A percentile compares a stretch with the other conserved stretches of the same genome.
These are phyloP conservation scores for Leuctra nigra DNA, from an alignment of 2,888 invertebrate species.

Conservation along the genomic window DNA sequence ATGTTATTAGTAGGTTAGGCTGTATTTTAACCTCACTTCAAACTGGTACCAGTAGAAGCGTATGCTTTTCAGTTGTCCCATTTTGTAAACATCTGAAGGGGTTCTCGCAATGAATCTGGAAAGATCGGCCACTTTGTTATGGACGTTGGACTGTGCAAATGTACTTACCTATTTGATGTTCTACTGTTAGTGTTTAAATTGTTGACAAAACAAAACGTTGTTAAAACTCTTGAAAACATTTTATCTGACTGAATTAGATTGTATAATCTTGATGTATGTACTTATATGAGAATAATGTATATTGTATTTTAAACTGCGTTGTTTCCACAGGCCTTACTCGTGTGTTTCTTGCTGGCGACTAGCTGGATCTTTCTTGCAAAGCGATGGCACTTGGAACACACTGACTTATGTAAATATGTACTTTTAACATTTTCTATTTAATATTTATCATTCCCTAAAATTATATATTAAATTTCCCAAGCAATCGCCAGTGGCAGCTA, in stretches of 20 bases:
- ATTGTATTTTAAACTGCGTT: conserved; percentile 17
- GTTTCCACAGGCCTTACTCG: conserved; percentile 25
- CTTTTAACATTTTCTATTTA: background rate
- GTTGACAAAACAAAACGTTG: conserved; percentile 14
- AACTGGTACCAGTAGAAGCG: too few species aligned
- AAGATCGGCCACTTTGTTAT: too few species aligned
- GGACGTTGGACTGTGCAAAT: too few species aligned
- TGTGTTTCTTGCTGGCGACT: background rate
- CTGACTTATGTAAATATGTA: background rate
- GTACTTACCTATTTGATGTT: too few species aligned
- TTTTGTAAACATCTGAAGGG: too few species aligned
- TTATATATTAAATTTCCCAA: too few species aligned
- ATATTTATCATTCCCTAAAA: conserved; percentile 1
- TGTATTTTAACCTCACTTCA: too few species aligned
- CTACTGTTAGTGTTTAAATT: conserved; percentile 14
- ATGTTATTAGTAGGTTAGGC: too few species aligned
- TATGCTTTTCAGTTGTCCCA: too few species aligned
- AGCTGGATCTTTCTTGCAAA: background rate
- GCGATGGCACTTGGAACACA: background rate
- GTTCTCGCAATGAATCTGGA: too few species aligned
- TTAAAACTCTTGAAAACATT: conserved; percentile 24
- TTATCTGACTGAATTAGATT: conserved; percentile 28
- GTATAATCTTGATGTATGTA: conserved; percentile 23
- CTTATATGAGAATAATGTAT: background rate
- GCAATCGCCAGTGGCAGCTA: too few species aligned